Conservation (phyloP, 2,113 vertebrate species). For the Dasypus novemcinctus region DNA sequence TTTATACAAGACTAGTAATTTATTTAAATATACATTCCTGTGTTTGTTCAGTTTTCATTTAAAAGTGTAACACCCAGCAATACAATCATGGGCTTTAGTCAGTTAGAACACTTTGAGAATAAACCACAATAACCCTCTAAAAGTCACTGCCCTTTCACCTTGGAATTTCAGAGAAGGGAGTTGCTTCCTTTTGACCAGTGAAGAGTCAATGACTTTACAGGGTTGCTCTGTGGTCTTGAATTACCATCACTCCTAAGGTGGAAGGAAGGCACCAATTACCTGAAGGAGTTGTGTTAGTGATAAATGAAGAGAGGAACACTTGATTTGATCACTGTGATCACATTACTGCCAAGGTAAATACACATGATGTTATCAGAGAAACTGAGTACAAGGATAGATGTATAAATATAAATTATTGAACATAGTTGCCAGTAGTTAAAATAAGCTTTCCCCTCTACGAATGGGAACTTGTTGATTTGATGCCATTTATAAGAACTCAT, state of each 20-base stretch:
- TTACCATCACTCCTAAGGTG: conserved; percentile 50
- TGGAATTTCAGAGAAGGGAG: conserved; percentile 65
- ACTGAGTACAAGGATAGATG: not conserved
- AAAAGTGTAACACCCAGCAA: conserved; percentile 70
- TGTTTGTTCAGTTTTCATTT: conserved; percentile 79
- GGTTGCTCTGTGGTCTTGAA: conserved; percentile 29
- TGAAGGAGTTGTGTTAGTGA: conserved; percentile 17
- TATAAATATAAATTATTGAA: conserved; percentile 53
- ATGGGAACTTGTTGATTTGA: conserved; percentile 17
- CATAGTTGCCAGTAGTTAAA: conserved; percentile 48
- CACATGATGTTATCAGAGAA: not conserved
- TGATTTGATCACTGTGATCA: conserved; percentile 15
- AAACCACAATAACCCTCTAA: not conserved
- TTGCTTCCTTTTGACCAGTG: conserved; percentile 68
- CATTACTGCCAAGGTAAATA: not conserved
- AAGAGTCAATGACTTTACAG: not conserved
- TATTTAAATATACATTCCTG: conserved; percentile 77
- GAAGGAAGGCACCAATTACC: conserved; percentile 82
- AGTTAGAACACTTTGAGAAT: conserved; percentile 41
- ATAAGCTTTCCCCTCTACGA: not conserved
- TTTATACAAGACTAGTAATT: conserved; percentile 79
- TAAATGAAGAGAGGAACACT: conserved; percentile 1
- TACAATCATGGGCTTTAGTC: not conserved
- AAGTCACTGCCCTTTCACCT: conserved; percentile 71
- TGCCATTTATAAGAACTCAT: conserved; percentile 11